These are phyloP conservation scores for Onychomys torridus DNA, from an alignment of 2,797 vertebrate species.

Conservation along the genomic window DNA sequence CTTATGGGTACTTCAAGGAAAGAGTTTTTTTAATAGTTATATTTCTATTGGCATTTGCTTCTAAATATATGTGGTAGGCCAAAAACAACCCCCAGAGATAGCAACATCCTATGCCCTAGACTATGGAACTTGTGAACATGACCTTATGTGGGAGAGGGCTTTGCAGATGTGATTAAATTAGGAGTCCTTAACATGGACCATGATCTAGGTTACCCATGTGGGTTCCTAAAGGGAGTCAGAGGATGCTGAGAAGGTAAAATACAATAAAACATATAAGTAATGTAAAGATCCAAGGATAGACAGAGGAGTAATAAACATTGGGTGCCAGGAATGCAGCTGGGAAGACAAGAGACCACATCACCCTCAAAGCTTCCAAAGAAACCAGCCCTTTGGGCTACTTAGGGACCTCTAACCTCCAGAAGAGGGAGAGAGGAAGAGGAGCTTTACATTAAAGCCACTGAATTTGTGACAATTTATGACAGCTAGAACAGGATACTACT, in stretches of 20 bases:
- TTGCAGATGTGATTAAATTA: neutral
- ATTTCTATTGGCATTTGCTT: neutral
- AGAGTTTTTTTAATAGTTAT: neutral
- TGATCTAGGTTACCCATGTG: neutral
- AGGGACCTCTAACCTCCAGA: neutral
- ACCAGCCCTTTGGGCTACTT: neutral
- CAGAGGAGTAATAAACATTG: neutral
- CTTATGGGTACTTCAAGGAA: slow-evolving; percentile 7
- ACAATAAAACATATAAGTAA: neutral
- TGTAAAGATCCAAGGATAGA: neutral
- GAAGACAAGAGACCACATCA: neutral
- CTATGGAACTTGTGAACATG: neutral
- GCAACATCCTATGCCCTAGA: neutral
- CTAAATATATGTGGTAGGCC: neutral
- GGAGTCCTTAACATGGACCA: neutral
- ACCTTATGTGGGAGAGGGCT: neutral
- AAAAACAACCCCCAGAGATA: neutral
- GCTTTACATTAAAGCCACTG: neutral
- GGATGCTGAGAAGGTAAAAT: neutral
- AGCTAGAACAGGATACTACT: neutral
- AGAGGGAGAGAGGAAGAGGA: neutral
- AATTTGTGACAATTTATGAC: neutral
- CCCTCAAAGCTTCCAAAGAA: neutral
- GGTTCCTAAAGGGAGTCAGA: neutral
- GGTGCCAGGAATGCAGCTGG: neutral